Base-by-base conservation (phyloP, 2,888 invertebrate genomes). In the Drosophila helvetica region DNA sequence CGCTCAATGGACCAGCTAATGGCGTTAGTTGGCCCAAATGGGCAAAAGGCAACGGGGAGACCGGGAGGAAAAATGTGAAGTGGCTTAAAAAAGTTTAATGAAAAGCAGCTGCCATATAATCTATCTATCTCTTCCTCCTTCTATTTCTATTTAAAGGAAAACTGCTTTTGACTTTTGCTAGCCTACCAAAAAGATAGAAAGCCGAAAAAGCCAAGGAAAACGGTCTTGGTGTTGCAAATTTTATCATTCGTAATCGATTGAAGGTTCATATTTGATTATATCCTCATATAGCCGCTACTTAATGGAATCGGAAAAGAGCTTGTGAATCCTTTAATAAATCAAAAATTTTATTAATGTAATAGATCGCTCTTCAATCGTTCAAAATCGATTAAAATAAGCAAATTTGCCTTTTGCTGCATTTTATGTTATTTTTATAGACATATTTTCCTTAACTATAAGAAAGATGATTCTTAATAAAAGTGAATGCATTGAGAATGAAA, bases 1-100 rank as follows among this genome's bases (percentile, higher is more conserved):
- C 83, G 88, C 83, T 83, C 88, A 87, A 83, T 87, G 88, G 88
- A 77, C 80, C 80, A 78, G 88, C 88, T 87, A 83, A 83, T 83
- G 88, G 82, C 88, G 81, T 86, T 81, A 84, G 87, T 81, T 86
- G 79, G 71, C 73, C 54, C 76, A 86, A 78, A 70, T 70, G 61
- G 69, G 52, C 59, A 58, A 45, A 69, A 51, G 17, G 59, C 52
- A 6, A n/a, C 22, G 18, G 25, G 25, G 22, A 48, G n/a, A 62
- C 67, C 64, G 27, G 63, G 54, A 65, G 54, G 62, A 63, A 68
- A 58, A 65, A 72, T 77, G 72, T 62, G 74, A 84, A 81, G 81
- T 81, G 84, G 79, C 87, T 84, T 81, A 81, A 86, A 61, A 86
- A 68, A 59, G 60, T 51, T 67, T 51, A 66, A 65, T 66, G 48